These are phyloP conservation scores for Xiphophorus couchianus DNA, from an alignment of 2,113 vertebrate genomes.

Conservation along the genomic window DNA sequence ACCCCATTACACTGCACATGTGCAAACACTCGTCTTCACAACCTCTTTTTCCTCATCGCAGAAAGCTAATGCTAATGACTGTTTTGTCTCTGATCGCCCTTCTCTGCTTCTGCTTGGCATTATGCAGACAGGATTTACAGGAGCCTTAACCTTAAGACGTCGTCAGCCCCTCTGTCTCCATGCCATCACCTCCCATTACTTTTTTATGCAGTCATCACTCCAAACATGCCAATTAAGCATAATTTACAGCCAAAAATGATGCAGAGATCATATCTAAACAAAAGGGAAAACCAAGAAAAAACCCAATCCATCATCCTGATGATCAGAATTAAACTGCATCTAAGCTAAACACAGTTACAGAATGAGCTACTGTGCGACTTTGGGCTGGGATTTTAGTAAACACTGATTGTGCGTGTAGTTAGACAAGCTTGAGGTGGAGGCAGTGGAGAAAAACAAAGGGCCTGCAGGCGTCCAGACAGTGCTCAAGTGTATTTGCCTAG, in stretches of 20 bases:
- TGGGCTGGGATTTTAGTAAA: background rate
- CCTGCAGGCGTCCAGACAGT: constrained; percentile 60
- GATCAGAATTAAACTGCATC: background rate
- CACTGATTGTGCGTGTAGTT: constrained; percentile 12
- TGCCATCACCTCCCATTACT: constrained; percentile 30
- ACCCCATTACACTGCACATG: constrained; percentile 28
- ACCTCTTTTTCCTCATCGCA: constrained; percentile 51
- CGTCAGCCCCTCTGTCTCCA: constrained; percentile 64
- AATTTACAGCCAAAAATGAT: constrained; percentile 33
- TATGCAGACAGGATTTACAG: constrained; percentile 61
- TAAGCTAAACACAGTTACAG: constrained; percentile 5
- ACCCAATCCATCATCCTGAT: constrained; percentile 18
- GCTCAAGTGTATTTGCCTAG: constrained; percentile 57
- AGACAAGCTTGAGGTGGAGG: constrained; percentile 15
- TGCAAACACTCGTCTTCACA: constrained; percentile 9
- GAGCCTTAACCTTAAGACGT: constrained; percentile 68
- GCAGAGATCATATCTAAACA: constrained; percentile 29
- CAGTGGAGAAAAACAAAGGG: constrained; percentile 46
- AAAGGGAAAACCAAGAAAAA: constrained; percentile 9
- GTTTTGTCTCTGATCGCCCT: constrained; percentile 66
- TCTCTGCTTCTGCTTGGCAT: constrained; percentile 51
- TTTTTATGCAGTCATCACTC: constrained; percentile 60
- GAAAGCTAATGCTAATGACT: constrained; percentile 70
- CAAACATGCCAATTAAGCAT: constrained; percentile 52
- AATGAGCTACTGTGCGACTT: constrained; percentile 1